phyloP scores from a whole-genome alignment of 2,113 vertebrate genomes.

The Pteruthius melanotis region DNA sequence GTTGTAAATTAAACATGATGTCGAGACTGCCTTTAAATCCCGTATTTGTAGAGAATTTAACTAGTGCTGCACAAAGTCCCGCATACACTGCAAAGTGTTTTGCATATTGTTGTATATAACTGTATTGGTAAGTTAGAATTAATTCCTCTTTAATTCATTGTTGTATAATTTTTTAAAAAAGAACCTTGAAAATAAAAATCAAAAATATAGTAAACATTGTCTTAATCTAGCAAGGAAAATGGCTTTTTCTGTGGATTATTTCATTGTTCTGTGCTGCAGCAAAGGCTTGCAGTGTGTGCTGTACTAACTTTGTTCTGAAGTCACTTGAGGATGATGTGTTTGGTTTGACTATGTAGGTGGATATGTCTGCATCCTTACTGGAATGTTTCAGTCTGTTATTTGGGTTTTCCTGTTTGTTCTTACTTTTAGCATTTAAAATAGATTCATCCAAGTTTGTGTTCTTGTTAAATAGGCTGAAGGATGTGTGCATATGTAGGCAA shows the following conservation, averaged over 20 bases:
- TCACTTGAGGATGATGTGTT: background rate
- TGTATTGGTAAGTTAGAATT: background rate
- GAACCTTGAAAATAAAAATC: background rate
- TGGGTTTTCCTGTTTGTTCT: background rate
- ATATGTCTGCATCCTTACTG: background rate
- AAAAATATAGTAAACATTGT: background rate
- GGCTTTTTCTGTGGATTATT: background rate
- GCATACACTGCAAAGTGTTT: background rate
- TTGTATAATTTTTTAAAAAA: background rate
- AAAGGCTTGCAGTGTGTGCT: background rate
- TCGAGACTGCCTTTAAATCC: background rate
- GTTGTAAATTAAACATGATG: background rate
- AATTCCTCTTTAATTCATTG: background rate
- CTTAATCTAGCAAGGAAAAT: background rate
- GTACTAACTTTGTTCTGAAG: background rate
- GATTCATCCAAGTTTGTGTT: background rate
- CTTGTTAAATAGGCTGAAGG: background rate
- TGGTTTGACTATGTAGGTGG: background rate
- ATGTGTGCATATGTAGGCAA: fast-evolving
- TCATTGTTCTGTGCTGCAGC: background rate
- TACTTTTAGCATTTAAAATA: background rate
- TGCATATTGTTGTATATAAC: background rate
- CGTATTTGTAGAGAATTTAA: background rate
- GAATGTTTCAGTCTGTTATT: background rate
- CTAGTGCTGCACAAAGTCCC: background rate